Conservation (phyloP, 2,888 invertebrate species). For the Hylaea fasciaria region DNA sequence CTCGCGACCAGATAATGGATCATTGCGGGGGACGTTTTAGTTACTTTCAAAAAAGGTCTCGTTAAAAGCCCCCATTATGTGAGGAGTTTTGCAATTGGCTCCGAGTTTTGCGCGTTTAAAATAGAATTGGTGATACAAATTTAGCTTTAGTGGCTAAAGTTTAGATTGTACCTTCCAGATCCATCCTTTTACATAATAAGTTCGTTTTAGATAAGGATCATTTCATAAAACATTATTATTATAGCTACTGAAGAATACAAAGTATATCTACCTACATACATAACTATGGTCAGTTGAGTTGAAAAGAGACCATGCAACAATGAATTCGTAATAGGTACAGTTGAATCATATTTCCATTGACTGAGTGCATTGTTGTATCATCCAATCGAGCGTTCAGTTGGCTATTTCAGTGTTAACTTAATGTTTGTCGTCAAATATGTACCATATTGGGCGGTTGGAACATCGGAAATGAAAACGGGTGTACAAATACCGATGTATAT, state of each 20-base stretch:
- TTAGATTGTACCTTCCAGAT: constrained; percentile 58
- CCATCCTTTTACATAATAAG: constrained; percentile 40
- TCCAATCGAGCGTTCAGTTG: constrained; percentile 24
- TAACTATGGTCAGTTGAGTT: constrained; percentile 1
- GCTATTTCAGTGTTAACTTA: constrained; percentile 32
- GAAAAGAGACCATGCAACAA: constrained; percentile 3
- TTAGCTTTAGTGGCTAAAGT: constrained; percentile 62
- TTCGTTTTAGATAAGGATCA: constrained; percentile 33
- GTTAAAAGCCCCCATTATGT: constrained; percentile 81
- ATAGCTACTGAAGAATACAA: constrained; percentile 1
- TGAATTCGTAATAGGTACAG: constrained; percentile 14
- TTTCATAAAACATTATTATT: constrained; percentile 14
- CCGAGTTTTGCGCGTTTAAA: constrained; percentile 67
- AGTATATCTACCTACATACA: not conserved
- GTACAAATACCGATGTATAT: constrained; percentile 63
- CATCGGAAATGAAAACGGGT: constrained; percentile 53
- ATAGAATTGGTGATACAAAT: constrained; percentile 64
- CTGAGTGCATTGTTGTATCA: constrained; percentile 20
- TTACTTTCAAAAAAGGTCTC: constrained; percentile 78
- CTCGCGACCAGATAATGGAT: constrained; percentile 83
- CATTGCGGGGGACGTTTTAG: constrained; percentile 80
- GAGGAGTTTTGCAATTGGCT: constrained; percentile 77
- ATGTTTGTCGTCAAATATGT: constrained; percentile 40
- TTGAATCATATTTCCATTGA: constrained; percentile 14
- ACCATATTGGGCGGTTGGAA: constrained; percentile 35